A percentile compares a stretch with the other conserved stretches of the same genome.
Conservation (phyloP, 2,113 vertebrate species). For the Microcebus ravelobensis region DNA sequence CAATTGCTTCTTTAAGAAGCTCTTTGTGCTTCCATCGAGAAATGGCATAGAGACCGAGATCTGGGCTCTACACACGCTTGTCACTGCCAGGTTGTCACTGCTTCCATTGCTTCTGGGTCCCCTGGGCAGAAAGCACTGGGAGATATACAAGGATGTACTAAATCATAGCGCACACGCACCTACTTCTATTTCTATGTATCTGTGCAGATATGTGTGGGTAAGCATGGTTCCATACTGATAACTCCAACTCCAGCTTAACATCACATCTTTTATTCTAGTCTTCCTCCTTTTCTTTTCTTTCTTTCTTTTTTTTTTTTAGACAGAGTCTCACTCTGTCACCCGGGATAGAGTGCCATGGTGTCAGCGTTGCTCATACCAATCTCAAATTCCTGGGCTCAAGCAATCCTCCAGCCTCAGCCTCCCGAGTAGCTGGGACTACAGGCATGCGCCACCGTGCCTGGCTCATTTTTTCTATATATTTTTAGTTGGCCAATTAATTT, state of each 20-base stretch:
- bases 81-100: background rate
- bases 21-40: background rate
- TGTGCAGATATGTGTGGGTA: background rate
- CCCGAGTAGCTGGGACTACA: no score
- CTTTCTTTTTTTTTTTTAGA: background rate
- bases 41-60: background rate
- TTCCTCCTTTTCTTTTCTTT: background rate
- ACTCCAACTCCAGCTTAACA: background rate
- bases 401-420: no score
- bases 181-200: background rate
- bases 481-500: no score
- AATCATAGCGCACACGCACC: background rate
- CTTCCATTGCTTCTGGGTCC: background rate
- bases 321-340: no score
- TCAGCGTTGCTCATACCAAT: no score
- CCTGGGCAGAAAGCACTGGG: background rate
- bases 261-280: background rate
- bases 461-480: no score
- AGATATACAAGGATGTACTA: background rate
- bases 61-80: background rate
- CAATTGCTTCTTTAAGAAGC: background rate
- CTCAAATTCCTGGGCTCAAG: no score
- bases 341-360: no score
- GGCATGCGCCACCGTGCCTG: no score
- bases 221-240: background rate